Evolutionary conservation across 2,797 vertebrate genomes (phyloP).

Genomic region (Tangara arthus): DNA sequence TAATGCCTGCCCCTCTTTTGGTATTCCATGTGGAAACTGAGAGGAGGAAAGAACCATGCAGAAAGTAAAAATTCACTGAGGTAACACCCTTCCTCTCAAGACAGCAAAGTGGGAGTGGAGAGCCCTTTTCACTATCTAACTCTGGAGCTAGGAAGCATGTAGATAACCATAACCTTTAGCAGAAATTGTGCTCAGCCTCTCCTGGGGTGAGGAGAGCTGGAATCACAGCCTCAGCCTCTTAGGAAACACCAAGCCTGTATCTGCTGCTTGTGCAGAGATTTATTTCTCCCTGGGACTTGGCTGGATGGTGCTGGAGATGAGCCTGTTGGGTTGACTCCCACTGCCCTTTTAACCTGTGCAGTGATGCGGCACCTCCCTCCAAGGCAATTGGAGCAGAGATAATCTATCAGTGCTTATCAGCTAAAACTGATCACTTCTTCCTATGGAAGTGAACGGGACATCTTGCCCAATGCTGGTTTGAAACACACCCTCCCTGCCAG

Average conservation of each 20-base stretch:
- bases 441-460: rapidly evolving
- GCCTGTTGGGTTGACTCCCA: not conserved
- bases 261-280: not conserved
- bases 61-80: not conserved
- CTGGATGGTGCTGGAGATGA: not conserved
- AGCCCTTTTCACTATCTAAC: not conserved
- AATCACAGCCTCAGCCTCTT: not conserved
- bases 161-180: not conserved
- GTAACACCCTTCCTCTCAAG: not conserved
- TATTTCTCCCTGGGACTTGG: not conserved
- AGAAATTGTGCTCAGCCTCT: not conserved
- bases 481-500: not conserved
- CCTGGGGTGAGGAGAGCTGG: not conserved
- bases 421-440: not conserved
- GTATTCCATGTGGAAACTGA: not conserved
- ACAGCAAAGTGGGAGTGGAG: not conserved
- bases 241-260: not conserved
- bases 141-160: not conserved
- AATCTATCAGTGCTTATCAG: not conserved
- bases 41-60: not conserved
- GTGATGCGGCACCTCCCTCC: not conserved
- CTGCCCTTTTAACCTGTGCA: not conserved
- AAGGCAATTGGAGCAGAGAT: not conserved
- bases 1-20: not conserved
- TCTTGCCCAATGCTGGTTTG: not conserved